Conservation (phyloP, 1,140 invertebrate species). For the Caerostris extrusa region DNA sequence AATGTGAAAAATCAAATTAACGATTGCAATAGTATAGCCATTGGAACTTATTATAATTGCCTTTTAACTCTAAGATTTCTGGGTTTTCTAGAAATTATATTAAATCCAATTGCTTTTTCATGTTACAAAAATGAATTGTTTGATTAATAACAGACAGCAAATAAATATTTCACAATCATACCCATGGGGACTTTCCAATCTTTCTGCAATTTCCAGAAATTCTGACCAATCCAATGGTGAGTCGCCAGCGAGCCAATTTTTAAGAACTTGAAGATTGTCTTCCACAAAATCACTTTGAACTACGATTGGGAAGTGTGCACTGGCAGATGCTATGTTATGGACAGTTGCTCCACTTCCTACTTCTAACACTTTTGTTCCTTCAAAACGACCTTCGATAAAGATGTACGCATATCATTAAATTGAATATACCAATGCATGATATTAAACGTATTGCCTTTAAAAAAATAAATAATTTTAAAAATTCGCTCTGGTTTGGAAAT, state of each 20-base stretch:
- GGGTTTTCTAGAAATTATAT: too few species aligned
- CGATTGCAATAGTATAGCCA: too few species aligned
- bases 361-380: conserved; percentile 51
- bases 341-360: conserved; percentile 66
- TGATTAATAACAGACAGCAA: too few species aligned
- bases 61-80: too few species aligned
- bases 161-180: not conserved
- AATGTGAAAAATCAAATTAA: too few species aligned
- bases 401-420: not conserved
- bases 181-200: not conserved
- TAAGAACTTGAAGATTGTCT: conserved; percentile 1
- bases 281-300: conserved; percentile 56
- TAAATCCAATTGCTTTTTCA: too few species aligned
- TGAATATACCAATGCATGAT: too few species aligned
- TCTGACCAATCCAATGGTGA: conserved; percentile 24
- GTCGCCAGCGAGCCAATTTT: conserved; percentile 43
- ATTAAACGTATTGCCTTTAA: too few species aligned
- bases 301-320: not conserved
- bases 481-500: too few species aligned
- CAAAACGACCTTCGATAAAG: not conserved
- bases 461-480: too few species aligned
- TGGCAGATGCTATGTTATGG: conserved; percentile 63
- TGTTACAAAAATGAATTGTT: too few species aligned
- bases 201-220: not conserved
- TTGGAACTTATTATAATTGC: too few species aligned